Conservation (phyloP, 2,113 vertebrate species). For the Bubo scandiacus region DNA sequence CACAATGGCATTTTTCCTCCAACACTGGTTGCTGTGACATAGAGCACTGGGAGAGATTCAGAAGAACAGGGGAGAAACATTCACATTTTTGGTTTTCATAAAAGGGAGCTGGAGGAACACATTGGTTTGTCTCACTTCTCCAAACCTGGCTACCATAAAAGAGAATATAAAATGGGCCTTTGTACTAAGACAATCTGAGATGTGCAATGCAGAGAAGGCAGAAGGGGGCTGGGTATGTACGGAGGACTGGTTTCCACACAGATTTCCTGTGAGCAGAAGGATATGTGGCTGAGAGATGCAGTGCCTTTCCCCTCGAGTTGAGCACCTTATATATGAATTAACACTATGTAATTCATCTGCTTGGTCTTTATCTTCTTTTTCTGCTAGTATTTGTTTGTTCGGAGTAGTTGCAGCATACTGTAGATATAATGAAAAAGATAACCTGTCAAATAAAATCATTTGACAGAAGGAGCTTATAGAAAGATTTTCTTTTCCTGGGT, state of each 20-base stretch:
- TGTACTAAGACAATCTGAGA: not conserved
- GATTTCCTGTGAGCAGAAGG: not conserved
- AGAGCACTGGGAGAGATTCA: not conserved
- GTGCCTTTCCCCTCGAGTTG: not conserved
- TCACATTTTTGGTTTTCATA: not conserved
- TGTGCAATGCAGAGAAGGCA: not conserved
- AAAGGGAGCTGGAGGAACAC: not conserved
- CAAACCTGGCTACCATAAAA: not conserved
- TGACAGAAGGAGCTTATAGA: not conserved
- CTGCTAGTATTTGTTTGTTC: not conserved
- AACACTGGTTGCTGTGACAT: not conserved
- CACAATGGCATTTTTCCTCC: not conserved
- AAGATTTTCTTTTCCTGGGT: not conserved
- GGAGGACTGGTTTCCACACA: not conserved
- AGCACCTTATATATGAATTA: not conserved
- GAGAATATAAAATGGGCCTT: not conserved
- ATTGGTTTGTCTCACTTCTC: not conserved
- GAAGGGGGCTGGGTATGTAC: not conserved
- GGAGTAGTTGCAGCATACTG: not conserved
- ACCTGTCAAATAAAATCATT: not conserved
- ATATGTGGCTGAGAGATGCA: not conserved
- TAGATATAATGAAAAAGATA: not conserved
- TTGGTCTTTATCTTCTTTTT: not conserved
- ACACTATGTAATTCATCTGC: not conserved
- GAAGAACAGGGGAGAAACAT: not conserved